These are phyloP conservation scores for Chloebia gouldiae DNA, from an alignment of 2,113 vertebrate species.

Conservation along the genomic window DNA sequence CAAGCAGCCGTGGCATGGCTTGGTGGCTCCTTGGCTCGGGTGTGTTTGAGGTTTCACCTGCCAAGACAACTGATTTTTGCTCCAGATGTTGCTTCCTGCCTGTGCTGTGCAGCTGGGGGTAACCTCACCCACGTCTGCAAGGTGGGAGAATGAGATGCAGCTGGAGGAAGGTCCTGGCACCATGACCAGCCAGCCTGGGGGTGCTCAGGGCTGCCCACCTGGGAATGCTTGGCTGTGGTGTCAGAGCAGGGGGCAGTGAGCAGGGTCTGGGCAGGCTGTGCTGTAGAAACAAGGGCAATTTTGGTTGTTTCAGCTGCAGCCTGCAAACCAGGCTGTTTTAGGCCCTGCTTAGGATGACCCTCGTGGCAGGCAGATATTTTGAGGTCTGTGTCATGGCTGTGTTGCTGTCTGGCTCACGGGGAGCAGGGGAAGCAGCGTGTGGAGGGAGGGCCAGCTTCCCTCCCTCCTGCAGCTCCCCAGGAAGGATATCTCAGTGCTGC, in stretches of 20 bases:
- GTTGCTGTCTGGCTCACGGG: fast-evolving
- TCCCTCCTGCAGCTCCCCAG: neutral
- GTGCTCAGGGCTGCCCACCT: fast-evolving
- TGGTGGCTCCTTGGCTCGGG: neutral
- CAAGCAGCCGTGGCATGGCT: neutral
- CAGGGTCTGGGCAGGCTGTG: neutral
- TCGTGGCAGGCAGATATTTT: neutral
- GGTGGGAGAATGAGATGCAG: neutral
- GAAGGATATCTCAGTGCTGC: neutral
- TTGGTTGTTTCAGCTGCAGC: neutral
- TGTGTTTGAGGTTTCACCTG: neutral
- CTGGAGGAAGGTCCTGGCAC: neutral
- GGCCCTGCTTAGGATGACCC: neutral
- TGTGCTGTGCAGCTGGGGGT: neutral
- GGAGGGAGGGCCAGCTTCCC: neutral
- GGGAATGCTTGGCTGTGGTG: fast-evolving
- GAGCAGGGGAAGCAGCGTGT: neutral
- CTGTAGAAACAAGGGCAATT: neutral
- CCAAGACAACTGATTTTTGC: neutral
- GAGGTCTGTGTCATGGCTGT: neutral
- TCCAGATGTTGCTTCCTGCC: neutral
- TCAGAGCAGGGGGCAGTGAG: neutral
- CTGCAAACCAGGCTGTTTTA: neutral
- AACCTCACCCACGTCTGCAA: neutral
- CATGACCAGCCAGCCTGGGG: neutral